Conservation (phyloP, 2,113 vertebrate species). For the Pleuronectes platessa region DNA sequence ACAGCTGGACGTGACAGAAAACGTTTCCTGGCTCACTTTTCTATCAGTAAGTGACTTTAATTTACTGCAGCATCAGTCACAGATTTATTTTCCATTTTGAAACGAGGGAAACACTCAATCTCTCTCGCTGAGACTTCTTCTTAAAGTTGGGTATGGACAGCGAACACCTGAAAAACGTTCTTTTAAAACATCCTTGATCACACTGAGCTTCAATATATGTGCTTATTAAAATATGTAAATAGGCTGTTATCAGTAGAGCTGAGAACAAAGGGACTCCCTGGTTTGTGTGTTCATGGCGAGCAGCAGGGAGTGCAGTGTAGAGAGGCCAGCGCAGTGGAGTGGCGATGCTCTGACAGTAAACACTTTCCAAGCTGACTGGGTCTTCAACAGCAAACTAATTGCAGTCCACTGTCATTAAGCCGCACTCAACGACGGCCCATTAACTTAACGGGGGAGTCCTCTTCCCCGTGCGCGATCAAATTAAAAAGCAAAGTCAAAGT, state of each 20-base stretch:
- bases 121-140: background rate
- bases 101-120: background rate
- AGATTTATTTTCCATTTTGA: background rate
- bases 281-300: background rate
- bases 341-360: constrained; percentile 41
- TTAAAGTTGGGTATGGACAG: background rate
- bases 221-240: constrained; percentile 19
- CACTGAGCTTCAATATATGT: background rate
- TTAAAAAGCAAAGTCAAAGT: constrained; percentile 51
- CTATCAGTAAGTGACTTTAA: background rate
- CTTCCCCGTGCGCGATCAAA: constrained; percentile 26
- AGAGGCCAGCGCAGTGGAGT: constrained; percentile 1
- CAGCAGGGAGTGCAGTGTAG: constrained; percentile 12
- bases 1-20: background rate
- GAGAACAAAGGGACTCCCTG: background rate
- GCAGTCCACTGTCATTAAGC: constrained; percentile 39
- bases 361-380: constrained; percentile 10
- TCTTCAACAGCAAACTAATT: constrained; percentile 44
- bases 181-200: background rate
- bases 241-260: background rate
- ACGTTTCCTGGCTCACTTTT: background rate
- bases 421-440: constrained; percentile 38
- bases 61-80: background rate
- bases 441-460: constrained; percentile 34
- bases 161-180: background rate